A percentile compares a stretch with the other conserved stretches of the same genome.
Evolutionary conservation across 92 coral and sea anemone genomes (phyloP).

Genomic region (Parazoanthus atlanticus): DNA sequence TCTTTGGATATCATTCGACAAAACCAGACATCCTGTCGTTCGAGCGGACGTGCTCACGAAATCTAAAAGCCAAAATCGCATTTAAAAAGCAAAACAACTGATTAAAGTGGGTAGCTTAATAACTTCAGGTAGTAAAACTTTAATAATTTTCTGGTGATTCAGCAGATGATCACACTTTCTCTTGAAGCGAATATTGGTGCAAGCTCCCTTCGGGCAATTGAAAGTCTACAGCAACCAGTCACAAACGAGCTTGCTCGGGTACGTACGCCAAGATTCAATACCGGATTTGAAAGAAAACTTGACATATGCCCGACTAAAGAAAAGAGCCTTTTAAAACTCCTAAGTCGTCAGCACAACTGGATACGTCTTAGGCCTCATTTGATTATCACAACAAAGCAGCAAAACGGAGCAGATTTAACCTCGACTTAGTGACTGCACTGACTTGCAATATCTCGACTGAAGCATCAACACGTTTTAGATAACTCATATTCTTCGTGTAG

Average conservation of each 20-base stretch:
- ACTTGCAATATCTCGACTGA: slow-evolving; percentile 14
- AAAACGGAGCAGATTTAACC: slow-evolving; percentile 10
- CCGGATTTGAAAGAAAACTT: neutral
- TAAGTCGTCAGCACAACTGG: neutral
- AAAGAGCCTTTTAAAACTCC: neutral
- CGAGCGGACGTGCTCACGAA: slow-evolving; percentile 21
- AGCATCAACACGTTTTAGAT: neutral
- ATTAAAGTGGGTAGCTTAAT: slow-evolving; percentile 12
- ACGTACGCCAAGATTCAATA: neutral
- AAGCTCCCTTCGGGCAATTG: neutral
- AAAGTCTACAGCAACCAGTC: neutral
- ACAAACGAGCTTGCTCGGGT: neutral
- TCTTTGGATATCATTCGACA: slow-evolving; percentile 12
- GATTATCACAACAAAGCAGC: slow-evolving; percentile 18
- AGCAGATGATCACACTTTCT: neutral
- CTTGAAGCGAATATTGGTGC: slow-evolving; percentile 30
- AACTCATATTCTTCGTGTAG: neutral
- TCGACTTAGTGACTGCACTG: slow-evolving; percentile 5
- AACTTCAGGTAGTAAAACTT: slow-evolving; percentile 10
- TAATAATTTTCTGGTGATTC: neutral
- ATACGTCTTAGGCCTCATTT: neutral
- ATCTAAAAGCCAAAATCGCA: slow-evolving; percentile 26
- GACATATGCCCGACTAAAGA: neutral
- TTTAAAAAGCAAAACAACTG: slow-evolving; percentile 17
- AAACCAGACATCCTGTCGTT: slow-evolving; percentile 40